A percentile compares a stretch with the other conserved stretches of the same genome.
Conservation (phyloP, 2,888 invertebrate species). For the Drosophila hamatofila region DNA sequence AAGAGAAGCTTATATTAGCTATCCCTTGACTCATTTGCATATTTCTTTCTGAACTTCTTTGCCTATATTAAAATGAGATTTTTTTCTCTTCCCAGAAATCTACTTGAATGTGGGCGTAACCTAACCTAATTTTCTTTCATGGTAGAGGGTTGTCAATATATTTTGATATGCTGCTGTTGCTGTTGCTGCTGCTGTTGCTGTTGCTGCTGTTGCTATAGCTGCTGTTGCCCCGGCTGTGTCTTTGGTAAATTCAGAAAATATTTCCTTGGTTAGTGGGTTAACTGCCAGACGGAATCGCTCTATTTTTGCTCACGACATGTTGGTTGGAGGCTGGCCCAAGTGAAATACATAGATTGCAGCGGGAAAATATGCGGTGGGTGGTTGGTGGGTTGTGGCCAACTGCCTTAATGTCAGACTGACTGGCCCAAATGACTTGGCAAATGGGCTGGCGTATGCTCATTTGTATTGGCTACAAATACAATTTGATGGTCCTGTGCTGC, state of each 20-base stretch:
- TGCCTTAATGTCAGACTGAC: slow-evolving; percentile 63
- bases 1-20: neutral
- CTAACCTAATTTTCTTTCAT: slow-evolving; percentile 44
- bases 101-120: slow-evolving; percentile 15
- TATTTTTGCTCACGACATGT: slow-evolving; percentile 47
- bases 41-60: slow-evolving; percentile 8
- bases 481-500: slow-evolving; percentile 68
- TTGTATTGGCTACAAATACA: slow-evolving; percentile 80
- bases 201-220: slow-evolving; percentile 1
- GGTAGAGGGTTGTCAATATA: slow-evolving; percentile 53
- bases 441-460: slow-evolving; percentile 79
- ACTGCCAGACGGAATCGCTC: slow-evolving; percentile 72
- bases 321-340: slow-evolving; percentile 39
- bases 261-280: slow-evolving; percentile 70
- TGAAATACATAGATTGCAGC: slow-evolving; percentile 50
- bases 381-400: slow-evolving; percentile 27
- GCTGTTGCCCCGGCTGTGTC: slow-evolving; percentile 9
- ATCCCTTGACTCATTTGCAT: slow-evolving; percentile 21
- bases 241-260: slow-evolving; percentile 50
- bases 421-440: slow-evolving; percentile 72
- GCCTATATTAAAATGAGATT: slow-evolving; percentile 26
- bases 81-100: slow-evolving; percentile 1
- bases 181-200: slow-evolving; percentile 7
- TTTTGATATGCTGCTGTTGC: slow-evolving; percentile 46
- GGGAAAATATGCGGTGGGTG: slow-evolving; percentile 11